Evolutionary conservation across 2,113 vertebrate genomes (phyloP).

Genomic region (Microtus pennsylvanicus): DNA sequence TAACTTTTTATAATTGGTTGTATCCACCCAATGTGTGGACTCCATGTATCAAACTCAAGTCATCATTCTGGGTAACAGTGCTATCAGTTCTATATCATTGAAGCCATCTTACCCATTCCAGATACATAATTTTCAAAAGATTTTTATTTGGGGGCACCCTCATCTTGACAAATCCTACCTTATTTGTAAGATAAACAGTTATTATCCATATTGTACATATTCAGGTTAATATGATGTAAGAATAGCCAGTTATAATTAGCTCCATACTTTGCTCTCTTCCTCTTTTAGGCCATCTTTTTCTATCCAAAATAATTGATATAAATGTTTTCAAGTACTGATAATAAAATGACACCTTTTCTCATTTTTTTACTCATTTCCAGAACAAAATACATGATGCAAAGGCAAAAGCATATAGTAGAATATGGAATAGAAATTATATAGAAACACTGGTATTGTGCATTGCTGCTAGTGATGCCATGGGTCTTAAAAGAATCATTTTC

Average conservation of each 20-base stretch:
- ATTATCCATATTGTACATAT: not conserved
- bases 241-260: not conserved
- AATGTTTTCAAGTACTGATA: not conserved
- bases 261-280: not conserved
- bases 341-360: not conserved
- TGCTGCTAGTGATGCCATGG: not conserved
- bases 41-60: not conserved
- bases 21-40: not conserved
- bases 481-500: not conserved
- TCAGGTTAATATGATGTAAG: not conserved
- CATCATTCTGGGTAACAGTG: not conserved
- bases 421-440: not conserved
- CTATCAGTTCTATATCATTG: too few species aligned
- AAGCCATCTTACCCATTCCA: not conserved
- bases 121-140: not conserved
- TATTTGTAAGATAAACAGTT: constrained; percentile 10
- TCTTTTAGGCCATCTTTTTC: not conserved
- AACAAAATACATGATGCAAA: not conserved
- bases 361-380: not conserved
- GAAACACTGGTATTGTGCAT: not conserved
- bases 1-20: not conserved
- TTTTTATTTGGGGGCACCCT: not conserved
- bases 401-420: not conserved
- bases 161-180: not conserved
- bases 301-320: not conserved